Base-by-base conservation (phyloP, 2,797 vertebrate species). In the Melanotaenia boesemani region DNA sequence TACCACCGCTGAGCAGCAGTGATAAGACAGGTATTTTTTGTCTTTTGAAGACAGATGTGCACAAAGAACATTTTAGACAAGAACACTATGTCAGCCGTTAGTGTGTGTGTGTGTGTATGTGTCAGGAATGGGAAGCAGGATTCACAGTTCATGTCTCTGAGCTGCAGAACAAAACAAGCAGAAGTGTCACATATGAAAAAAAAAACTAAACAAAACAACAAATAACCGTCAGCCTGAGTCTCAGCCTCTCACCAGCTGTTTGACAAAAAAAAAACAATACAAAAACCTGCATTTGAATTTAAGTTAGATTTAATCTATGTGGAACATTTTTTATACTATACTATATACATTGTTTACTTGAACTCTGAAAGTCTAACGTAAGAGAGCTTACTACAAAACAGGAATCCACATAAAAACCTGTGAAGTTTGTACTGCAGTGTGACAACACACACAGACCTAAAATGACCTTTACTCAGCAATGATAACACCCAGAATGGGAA, bases 111-210 rank as follows among this genome's bases (percentile, higher is more conserved):
- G 18, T 22, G 28, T n/a, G 62, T 30, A 18, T n/a, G 62, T 32
- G 37, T 48, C 36, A 37, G 34, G 55, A 63, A 74, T 48, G 63
- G 39, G 60, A 82, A 66, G 56, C 30, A 6, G 22, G 37, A 32
- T 72, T 74, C 20, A 76, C 61, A 63, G 56, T 56, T 67, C 1
- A 52, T 8, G 52, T 61, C 55, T 41, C 58, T 70, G 30, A 3
- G 57, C 54, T 20, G 15, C 44, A 48, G 6, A 48, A 22, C 12
- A 73, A 70, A 56, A 72, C 41, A 55, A 37, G 15, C 10, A 15
- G 1, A 48, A 64, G 10, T 34, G 32, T 32, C 30, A 28, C 16
- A 52, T n/a, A 44, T 2, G 6, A 30, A 50, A 52, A 57, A 2
- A 13, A 26, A 13, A 22, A n/a, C 20, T 30, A 30, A 28, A 37